A percentile compares a stretch with the other conserved stretches of the same genome.
Conservation (phyloP, 2,888 invertebrate genomes). For the Tinea semifulvella region DNA sequence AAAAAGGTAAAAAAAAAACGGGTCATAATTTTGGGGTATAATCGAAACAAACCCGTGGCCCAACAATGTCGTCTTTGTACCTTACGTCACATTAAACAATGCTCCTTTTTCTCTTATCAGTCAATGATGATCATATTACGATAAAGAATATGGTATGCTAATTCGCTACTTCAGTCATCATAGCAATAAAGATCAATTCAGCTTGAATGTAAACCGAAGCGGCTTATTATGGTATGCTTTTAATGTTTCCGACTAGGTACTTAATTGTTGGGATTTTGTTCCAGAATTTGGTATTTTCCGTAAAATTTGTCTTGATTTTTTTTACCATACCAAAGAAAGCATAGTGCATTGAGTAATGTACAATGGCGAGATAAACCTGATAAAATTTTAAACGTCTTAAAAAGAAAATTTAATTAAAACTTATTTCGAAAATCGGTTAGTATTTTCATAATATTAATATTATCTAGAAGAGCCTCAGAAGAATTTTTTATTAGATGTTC, state of each 20-base stretch:
- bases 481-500: no score
- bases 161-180: neutral
- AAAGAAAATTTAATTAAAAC: no score
- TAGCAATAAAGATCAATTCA: neutral
- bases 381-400: no score
- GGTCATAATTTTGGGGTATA: neutral
- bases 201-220: neutral
- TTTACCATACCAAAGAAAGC: no score
- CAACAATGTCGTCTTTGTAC: neutral
- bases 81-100: conserved; percentile 9
- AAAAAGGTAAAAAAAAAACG: no score
- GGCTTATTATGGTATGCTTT: neutral
- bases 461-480: no score
- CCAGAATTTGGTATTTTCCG: conserved; percentile 4
- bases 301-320: neutral
- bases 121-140: conserved; percentile 10
- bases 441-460: no score
- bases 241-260: conserved; percentile 5
- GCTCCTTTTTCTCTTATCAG: conserved; percentile 10
- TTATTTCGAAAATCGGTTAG: no score
- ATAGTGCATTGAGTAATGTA: no score
- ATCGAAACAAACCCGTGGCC: neutral
- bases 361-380: no score
- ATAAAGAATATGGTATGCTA: conserved; percentile 2
- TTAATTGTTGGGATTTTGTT: neutral